Percentiles rank a stretch among this genome's conserved stretches.
phyloP scores from a whole-genome alignment of 2,797 vertebrate species.

The Heteromormyrus szaboi region DNA sequence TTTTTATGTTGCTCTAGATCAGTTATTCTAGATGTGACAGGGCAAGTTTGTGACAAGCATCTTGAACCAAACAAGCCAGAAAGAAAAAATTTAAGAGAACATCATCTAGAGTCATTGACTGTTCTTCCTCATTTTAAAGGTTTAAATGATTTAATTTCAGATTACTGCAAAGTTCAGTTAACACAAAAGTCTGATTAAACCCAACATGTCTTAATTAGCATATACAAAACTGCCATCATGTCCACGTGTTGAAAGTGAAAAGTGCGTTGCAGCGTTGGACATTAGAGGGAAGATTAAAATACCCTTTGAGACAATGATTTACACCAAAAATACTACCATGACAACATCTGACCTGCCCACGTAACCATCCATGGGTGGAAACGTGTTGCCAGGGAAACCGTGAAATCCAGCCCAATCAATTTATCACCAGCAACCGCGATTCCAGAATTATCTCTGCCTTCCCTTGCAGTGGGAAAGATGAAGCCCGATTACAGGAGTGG shows the following conservation, averaged over 20 bases:
- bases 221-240: not conserved
- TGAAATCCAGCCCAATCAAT: slow-evolving; percentile 47
- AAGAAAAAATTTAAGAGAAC: not conserved
- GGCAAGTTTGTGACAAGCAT: not conserved
- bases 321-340: not conserved
- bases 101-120: not conserved
- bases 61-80: not conserved
- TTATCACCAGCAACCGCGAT: slow-evolving; percentile 41
- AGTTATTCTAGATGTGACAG: not conserved
- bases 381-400: slow-evolving; percentile 62
- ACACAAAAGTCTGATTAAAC: not conserved
- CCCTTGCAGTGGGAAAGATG: slow-evolving; percentile 46
- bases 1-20: not conserved
- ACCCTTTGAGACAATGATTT: not conserved
- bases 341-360: slow-evolving; percentile 18
- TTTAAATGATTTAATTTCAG: not conserved
- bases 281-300: not conserved
- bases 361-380: slow-evolving; percentile 39
- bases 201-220: not conserved
- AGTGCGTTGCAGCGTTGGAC: not conserved
- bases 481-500: not conserved
- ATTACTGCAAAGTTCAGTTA: not conserved
- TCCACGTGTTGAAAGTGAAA: not conserved
- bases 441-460: slow-evolving; percentile 43
- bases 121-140: not conserved